phyloP scores from a whole-genome alignment of 2,888 invertebrate species.

The Cryptus viduatorius region DNA sequence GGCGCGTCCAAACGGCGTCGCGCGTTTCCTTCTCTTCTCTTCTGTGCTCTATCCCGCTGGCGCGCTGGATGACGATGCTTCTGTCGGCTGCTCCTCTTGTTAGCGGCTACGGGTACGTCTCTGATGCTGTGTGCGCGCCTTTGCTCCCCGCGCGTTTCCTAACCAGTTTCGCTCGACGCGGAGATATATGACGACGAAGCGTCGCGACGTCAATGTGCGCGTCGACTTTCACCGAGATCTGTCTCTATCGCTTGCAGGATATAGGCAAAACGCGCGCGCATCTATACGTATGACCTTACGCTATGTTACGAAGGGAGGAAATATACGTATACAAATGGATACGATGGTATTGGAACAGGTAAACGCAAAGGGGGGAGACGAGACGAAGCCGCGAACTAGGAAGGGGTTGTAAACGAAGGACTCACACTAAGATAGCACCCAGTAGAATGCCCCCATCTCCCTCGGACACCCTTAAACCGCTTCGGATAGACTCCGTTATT shows the following conservation, averaged over 20 bases:
- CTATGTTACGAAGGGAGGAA: not conserved
- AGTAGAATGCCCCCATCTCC: constrained; percentile 1
- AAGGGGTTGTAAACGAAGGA: constrained; percentile 34
- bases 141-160: constrained; percentile 50
- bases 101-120: constrained; percentile 40
- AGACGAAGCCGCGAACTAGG: constrained; percentile 25
- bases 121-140: constrained; percentile 26
- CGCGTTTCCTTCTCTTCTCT: constrained; percentile 64
- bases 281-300: not conserved
- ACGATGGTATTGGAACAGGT: constrained; percentile 36
- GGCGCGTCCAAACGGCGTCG: constrained; percentile 38
- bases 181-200: constrained; percentile 34
- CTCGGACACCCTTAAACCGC: constrained; percentile 11
- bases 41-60: constrained; percentile 59
- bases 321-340: not conserved
- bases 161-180: constrained; percentile 38
- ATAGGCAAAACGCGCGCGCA: constrained; percentile 8
- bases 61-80: constrained; percentile 32
- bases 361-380: constrained; percentile 18
- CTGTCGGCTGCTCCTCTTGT: constrained; percentile 41
- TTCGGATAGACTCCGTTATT: constrained; percentile 39
- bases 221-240: constrained; percentile 47
- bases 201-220: constrained; percentile 62
- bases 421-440: constrained; percentile 2
- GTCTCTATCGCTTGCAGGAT: not conserved